A percentile compares a stretch with the other conserved stretches of the same genome.
phyloP scores from a whole-genome alignment of 2,113 vertebrate species.

The Mastomys natalensis region DNA sequence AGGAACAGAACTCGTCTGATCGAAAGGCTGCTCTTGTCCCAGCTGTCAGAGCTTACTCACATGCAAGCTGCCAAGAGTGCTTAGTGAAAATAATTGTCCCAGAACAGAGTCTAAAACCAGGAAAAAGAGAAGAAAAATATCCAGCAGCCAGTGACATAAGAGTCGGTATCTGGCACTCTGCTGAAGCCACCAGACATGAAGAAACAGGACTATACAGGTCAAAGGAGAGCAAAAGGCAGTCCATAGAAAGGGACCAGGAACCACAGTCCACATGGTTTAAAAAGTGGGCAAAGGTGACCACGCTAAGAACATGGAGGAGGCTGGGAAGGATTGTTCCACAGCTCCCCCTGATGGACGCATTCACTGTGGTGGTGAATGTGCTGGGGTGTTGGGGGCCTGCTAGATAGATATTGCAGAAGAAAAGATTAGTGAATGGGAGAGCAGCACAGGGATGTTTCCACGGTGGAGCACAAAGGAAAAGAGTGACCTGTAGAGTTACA shows the following conservation, averaged over 20 bases:
- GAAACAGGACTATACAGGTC: background rate
- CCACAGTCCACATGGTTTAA: fast-evolving
- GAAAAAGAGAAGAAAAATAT: background rate
- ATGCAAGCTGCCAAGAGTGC: background rate
- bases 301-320: fast-evolving
- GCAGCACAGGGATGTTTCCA: background rate
- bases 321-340: fast-evolving
- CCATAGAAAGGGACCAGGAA: background rate
- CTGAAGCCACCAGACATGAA: background rate
- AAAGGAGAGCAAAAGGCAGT: background rate
- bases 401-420: background rate
- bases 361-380: too few relatives aligned
- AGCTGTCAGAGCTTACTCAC: background rate
- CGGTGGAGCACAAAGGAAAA: background rate
- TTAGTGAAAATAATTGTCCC: background rate
- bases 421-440: background rate
- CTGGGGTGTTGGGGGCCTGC: background rate
- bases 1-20: background rate
- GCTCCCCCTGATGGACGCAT: fast-evolving
- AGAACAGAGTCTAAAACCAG: background rate
- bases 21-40: background rate
- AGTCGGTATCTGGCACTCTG: background rate
- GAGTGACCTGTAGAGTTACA: background rate
- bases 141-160: background rate
- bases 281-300: fast-evolving